Percentiles rank a stretch among this genome's conserved stretches.
Conservation (phyloP, 2,797 vertebrate species). For the Gila robusta region DNA sequence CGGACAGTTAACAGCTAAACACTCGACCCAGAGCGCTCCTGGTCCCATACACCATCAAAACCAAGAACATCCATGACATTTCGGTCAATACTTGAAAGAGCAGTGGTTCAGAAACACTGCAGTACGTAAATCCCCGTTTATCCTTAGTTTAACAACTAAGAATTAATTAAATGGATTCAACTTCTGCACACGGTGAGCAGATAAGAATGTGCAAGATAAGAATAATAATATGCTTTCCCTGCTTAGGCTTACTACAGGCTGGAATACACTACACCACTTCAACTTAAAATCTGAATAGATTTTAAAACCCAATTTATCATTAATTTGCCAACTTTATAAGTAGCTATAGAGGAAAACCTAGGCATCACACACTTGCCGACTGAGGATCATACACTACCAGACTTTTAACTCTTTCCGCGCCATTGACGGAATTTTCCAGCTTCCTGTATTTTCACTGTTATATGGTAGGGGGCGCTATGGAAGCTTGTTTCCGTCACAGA, state of each 20-base stretch:
- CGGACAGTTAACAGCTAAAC: neutral
- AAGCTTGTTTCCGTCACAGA: too few relatives aligned
- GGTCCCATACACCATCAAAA: neutral
- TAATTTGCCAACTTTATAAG: neutral
- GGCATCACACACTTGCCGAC: neutral
- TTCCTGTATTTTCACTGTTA: too few relatives aligned
- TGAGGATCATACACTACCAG: neutral
- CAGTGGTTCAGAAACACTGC: constrained; percentile 16
- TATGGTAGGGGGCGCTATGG: too few relatives aligned
- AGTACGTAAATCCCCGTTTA: constrained; percentile 15
- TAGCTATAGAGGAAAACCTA: neutral
- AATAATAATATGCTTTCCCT: constrained; percentile 5
- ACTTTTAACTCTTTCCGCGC: neutral
- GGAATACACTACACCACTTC: neutral
- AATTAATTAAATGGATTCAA: constrained; percentile 44
- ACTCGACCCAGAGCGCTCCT: neutral
- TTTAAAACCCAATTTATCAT: neutral
- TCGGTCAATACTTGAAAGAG: constrained; percentile 7
- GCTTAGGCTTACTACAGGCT: neutral
- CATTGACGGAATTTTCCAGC: too few relatives aligned
- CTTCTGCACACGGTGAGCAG: constrained; percentile 5
- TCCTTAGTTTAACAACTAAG: constrained; percentile 34
- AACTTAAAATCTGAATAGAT: neutral
- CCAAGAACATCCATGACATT: constrained; percentile 26
- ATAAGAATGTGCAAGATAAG: neutral